Evolutionary conservation across 2,888 invertebrate genomes (phyloP).

Genomic region (Trichopria drosophilae): DNA sequence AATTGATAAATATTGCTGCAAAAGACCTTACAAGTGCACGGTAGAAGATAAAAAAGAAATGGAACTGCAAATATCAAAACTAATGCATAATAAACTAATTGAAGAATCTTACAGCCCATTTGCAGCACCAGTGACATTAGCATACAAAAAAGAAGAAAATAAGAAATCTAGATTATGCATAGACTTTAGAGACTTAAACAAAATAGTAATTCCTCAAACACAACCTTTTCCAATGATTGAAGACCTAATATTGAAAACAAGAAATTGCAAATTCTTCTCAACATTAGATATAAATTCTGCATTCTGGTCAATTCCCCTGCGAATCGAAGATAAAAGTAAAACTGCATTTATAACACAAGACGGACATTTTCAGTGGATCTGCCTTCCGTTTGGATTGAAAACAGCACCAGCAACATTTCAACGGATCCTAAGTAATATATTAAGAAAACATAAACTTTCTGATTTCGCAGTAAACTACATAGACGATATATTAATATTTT

Average conservation of each 20-base stretch:
- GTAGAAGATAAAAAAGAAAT: constrained; percentile 37
- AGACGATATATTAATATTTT: constrained; percentile 29
- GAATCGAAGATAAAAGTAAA: constrained; percentile 32
- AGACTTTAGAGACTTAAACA: constrained; percentile 38
- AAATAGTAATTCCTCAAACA: constrained; percentile 34
- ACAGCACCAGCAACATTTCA: constrained; percentile 31
- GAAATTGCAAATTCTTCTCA: constrained; percentile 30
- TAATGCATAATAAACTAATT: constrained; percentile 35
- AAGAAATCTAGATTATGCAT: constrained; percentile 35
- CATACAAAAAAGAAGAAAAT: constrained; percentile 35
- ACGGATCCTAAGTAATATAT: constrained; percentile 25
- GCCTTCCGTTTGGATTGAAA: constrained; percentile 26
- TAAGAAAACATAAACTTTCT: constrained; percentile 24
- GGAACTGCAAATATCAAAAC: constrained; percentile 35
- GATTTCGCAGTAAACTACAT: constrained; percentile 21
- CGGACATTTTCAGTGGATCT: constrained; percentile 25
- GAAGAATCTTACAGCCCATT: constrained; percentile 40
- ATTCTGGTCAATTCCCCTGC: constrained; percentile 37
- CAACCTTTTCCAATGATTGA: constrained; percentile 38
- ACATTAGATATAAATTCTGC: constrained; percentile 39
- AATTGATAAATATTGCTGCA: constrained; percentile 32
- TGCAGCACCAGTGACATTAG: constrained; percentile 34
- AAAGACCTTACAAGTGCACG: constrained; percentile 34
- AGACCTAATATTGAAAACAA: constrained; percentile 32
- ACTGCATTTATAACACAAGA: constrained; percentile 33